Conservation (phyloP, 92 coral and sea anemone species). For the Galaxea fascicularis region DNA sequence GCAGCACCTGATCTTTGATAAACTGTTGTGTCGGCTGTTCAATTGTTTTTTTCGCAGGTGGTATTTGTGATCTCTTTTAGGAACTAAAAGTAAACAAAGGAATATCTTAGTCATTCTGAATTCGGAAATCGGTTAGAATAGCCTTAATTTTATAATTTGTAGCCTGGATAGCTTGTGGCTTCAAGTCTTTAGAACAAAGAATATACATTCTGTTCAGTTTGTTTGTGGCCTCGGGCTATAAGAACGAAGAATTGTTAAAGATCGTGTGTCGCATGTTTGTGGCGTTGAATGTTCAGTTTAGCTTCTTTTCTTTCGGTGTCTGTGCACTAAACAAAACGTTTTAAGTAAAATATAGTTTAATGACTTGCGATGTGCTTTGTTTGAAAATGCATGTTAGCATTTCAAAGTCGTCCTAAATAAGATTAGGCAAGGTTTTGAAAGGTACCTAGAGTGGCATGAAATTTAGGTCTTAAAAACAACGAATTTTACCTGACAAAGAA, state of each 20-base stretch:
- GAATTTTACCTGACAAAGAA: too few species aligned
- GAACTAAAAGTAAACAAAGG: constrained; percentile 42
- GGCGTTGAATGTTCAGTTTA: not conserved
- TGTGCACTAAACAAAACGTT: not conserved
- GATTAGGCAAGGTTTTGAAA: not conserved
- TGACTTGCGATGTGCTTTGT: not conserved
- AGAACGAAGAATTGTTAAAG: too few species aligned
- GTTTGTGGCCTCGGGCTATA: not conserved
- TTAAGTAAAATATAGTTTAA: constrained; percentile 8
- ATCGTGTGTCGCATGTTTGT: not conserved
- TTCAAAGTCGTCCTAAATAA: constrained; percentile 18
- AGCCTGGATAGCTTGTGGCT: not conserved
- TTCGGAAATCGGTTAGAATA: not conserved
- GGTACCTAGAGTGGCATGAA: too few species aligned
- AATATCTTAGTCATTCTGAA: not conserved
- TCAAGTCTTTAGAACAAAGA: not conserved
- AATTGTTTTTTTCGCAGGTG: constrained; percentile 42
- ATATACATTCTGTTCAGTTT: not conserved
- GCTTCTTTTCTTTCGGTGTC: not conserved
- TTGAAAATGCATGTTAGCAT: not conserved
- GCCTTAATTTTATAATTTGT: not conserved
- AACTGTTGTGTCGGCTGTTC: constrained; percentile 46
- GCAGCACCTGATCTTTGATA: constrained; percentile 22
- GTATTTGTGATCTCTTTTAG: constrained; percentile 57
- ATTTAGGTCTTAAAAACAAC: too few species aligned